Base-by-base conservation (phyloP, 2,888 invertebrate genomes). In the Yponomeuta malinellus region DNA sequence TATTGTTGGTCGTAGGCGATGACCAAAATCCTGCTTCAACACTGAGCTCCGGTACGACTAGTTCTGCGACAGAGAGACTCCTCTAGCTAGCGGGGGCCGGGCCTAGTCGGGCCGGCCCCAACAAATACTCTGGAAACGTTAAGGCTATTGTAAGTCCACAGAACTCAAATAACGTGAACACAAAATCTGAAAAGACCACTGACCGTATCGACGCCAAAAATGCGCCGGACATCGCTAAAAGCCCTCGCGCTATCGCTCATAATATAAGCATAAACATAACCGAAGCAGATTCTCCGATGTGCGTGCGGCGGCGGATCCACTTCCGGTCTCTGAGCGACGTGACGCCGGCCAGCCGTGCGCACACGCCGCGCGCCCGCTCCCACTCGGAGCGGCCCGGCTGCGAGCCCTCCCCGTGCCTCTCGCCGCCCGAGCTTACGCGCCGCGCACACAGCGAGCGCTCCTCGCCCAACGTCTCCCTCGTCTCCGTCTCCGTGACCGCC, bases 11-110 rank as follows among this genome's bases (percentile, higher is more conserved):
- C 15, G 15, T 59, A 93, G 93, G 89, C 84, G 93, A 93, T 80
- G 93, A 93, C 81, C 91, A 89, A 85, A 93, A 92, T 83, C 92
- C 91, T 74, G 93, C 93, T 81, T 93, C 92, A 73, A 93, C 93
- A 78, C 87, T 94, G 83, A 94, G 94, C 87, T 94, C 94, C 78
- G 93, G 93, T 80, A 95, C 95, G 75, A 94, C 95, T 75, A 95
- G 94, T 89, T 94, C 95, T 80, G 94, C 94, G 76, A 95, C 95
- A 77, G 95, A 95, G 86, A 95, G 95, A 90, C 93, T 95, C 85
- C 95, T 96, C 93, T 96, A 95, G 95, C 95, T 93, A 92, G 93
- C 92, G 93, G 94, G 93, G 89, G 94, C 94, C 94, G 94, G 94
- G 93, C 87, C 90, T 76, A 93, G 86, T 76, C 81, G 90, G 90